These are phyloP conservation scores for Emydura subglobosa DNA, from an alignment of 2,113 vertebrate species.

Conservation along the genomic window DNA sequence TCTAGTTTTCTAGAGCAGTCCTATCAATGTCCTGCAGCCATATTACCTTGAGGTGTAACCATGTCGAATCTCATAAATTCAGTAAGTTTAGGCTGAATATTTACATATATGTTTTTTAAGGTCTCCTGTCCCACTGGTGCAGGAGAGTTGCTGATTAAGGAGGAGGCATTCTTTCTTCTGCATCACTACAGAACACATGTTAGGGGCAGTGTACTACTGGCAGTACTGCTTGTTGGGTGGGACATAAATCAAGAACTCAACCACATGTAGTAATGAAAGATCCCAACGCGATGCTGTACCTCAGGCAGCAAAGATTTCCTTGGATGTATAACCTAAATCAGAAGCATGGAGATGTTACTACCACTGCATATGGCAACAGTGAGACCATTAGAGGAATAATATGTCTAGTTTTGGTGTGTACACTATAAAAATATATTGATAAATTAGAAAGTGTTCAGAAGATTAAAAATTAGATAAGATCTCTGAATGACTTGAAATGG, in stretches of 20 bases:
- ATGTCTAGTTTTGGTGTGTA: conserved; percentile 47
- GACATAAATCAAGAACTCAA: neutral
- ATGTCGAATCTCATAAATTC: neutral
- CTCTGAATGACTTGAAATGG: conserved; percentile 48
- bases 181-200: neutral
- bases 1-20: neutral
- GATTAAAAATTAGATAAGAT: neutral
- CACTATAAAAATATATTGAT: neutral
- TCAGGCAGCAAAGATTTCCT: conserved; percentile 33
- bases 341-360: conserved; percentile 23
- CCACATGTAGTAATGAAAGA: neutral
- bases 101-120: neutral
- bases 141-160: neutral
- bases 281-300: neutral
- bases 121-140: neutral
- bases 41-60: neutral
- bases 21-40: neutral
- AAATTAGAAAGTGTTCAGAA: neutral
- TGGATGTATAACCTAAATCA: conserved; percentile 9
- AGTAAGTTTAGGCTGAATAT: neutral
- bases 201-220: neutral
- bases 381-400: conserved; percentile 43
- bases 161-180: neutral
- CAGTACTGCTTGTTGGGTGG: neutral
- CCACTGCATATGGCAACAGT: conserved; percentile 23